Base-by-base conservation (phyloP, 2,888 invertebrate species). In the Caenorhabditis doughertyi region DNA sequence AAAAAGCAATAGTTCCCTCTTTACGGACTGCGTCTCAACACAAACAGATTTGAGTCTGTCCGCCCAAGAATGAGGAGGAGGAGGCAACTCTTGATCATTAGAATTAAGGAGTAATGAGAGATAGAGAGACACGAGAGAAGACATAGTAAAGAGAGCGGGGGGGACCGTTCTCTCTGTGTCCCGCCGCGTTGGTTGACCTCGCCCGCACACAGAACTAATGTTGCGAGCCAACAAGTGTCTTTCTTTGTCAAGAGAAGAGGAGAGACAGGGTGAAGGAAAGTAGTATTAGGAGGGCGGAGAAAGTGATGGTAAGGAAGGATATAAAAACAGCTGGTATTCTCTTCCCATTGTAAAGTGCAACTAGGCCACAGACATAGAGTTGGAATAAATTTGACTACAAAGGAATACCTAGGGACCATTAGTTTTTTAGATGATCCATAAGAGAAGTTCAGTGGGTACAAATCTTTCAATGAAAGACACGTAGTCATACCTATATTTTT, bases 111-210 rank as follows among this genome's bases (percentile, higher is more conserved):
- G 7, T 18, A 4, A 18, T 5, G 44, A 1, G 44, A 18, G 18
- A 18, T 18, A 3, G 8, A 47, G 44, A 47, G 44, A 18, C 11
- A 8, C 39, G 5, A 32, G 16, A 42, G 18, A 47, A 47, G 35
- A 35, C 9, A 35, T 35, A 35, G 9, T 35, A 35, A 35, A 9
- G 9, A 35, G 9, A 2, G 18, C 4, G 3, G 13, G 18, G 18
- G 18, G 18, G 44, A 18, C 44, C 44, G 44, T 47, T 18, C 13
- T 47, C 18, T 47, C 35, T 7, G 5, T 35, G 35, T n/a, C n/a
- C n/a, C n/a, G 39, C 39, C 39, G 39, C 39, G 39, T 39, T 47
- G 44, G 44, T 47, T 47, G 44, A 47, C 44, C 44, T 47, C 44
- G n/a, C 9, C 32, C 44, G 44, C 44, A 18, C 44, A 47, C 18